Evolutionary conservation across 1,140 invertebrate species (phyloP).

Genomic region (Hyposmocoma kahamanoa): DNA sequence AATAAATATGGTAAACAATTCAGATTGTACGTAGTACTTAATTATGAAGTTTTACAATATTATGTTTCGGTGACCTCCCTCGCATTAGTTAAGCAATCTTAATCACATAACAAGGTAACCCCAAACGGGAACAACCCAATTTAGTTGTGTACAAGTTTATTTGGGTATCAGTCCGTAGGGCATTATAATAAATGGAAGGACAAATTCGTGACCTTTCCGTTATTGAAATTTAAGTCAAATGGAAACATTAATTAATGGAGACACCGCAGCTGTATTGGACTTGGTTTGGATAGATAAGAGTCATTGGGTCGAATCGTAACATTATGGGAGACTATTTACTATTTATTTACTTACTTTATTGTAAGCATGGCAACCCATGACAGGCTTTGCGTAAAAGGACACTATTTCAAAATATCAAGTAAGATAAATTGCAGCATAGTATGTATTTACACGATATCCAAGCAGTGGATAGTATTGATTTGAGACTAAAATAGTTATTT

Average conservation of each 20-base stretch:
- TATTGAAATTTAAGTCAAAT: constrained; percentile 45
- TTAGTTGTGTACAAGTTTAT: constrained; percentile 66
- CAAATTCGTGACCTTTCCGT: constrained; percentile 43
- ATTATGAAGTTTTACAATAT: constrained; percentile 23
- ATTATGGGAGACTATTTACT: no score
- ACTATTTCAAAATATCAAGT: no score
- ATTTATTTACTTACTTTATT: no score
- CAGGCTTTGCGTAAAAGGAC: no score
- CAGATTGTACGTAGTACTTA: background rate
- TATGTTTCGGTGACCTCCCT: constrained; percentile 32
- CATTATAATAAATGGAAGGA: constrained; percentile 59
- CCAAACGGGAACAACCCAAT: constrained; percentile 60
- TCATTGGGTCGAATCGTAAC: background rate
- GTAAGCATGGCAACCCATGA: no score
- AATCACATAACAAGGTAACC: constrained; percentile 54
- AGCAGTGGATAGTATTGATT: no score
- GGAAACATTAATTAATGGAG: constrained; percentile 23
- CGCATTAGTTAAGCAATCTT: constrained; percentile 46
- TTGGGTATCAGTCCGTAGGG: constrained; percentile 52
- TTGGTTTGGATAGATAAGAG: background rate
- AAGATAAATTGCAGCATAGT: no score
- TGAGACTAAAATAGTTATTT: no score
- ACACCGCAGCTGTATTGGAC: background rate
- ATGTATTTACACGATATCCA: no score
- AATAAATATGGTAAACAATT: background rate